A percentile compares a stretch with the other conserved stretches of the same genome.
Conservation (phyloP, 2,797 vertebrate genomes). For the Babyrousa celebensis region DNA sequence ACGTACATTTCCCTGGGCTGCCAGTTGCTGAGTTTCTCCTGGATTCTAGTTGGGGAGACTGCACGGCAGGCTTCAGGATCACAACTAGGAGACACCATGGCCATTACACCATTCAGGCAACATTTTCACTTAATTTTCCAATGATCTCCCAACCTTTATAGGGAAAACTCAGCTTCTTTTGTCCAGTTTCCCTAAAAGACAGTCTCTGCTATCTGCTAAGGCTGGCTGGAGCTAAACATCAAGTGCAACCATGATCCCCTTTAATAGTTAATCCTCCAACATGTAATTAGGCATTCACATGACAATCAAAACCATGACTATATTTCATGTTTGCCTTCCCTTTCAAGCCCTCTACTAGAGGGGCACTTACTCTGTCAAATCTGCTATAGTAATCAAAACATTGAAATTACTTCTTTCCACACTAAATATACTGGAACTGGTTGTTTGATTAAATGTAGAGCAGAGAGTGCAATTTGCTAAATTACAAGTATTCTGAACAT, state of each 20-base stretch:
- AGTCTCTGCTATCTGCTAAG: slow-evolving; percentile 86
- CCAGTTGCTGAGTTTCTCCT: not conserved
- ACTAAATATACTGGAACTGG: slow-evolving; percentile 96
- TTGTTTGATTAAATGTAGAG: slow-evolving; percentile 99
- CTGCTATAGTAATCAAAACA: slow-evolving; percentile 99
- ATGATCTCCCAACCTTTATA: slow-evolving; percentile 2
- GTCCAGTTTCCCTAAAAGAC: slow-evolving; percentile 80
- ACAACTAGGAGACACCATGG: not conserved
- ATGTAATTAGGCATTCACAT: slow-evolving; percentile 96
- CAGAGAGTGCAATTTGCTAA: slow-evolving; percentile 99
- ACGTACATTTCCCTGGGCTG: not conserved
- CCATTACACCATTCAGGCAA: not conserved
- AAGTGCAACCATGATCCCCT: slow-evolving; percentile 88
- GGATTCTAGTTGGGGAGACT: not conserved
- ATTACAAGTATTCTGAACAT: slow-evolving; percentile 99
- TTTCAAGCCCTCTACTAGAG: slow-evolving; percentile 97
- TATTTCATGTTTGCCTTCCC: slow-evolving; percentile 99
- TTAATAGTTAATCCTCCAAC: slow-evolving; percentile 93
- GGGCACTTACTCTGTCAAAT: slow-evolving; percentile 99
- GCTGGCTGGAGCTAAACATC: slow-evolving; percentile 89
- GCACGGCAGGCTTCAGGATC: no score
- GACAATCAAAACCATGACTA: slow-evolving; percentile 97
- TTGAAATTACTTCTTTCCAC: slow-evolving; percentile 98
- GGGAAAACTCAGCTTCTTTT: slow-evolving; percentile 82
- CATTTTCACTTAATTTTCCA: not conserved